Evolutionary conservation across 1,140 invertebrate genomes (phyloP).

Genomic region (Schlechtendalia chinensis): DNA sequence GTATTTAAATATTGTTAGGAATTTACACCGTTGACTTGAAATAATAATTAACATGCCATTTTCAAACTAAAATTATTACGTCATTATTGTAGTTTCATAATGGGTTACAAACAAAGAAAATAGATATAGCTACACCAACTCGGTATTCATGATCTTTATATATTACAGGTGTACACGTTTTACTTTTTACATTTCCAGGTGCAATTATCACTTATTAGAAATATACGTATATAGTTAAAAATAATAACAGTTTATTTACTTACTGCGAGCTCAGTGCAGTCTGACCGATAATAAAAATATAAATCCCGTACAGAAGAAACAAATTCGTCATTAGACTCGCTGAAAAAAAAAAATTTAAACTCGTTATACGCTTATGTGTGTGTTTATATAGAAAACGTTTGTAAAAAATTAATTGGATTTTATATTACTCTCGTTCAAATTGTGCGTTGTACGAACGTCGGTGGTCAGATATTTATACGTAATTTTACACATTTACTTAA

Average conservation of each 20-base stretch:
- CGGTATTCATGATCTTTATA: not conserved
- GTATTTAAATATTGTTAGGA: too few relatives aligned
- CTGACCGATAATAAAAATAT: constrained; percentile 10
- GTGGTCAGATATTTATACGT: too few relatives aligned
- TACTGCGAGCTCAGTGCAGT: constrained; percentile 34
- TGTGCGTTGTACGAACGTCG: too few relatives aligned
- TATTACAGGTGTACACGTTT: not conserved
- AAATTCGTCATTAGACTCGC: constrained; percentile 43
- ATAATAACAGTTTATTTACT: constrained; percentile 11
- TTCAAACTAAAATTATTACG: too few relatives aligned
- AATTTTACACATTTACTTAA: too few relatives aligned
- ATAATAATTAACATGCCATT: too few relatives aligned
- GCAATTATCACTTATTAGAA: not conserved
- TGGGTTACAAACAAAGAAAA: not conserved
- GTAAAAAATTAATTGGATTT: not conserved
- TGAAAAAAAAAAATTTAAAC: not conserved
- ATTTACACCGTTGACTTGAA: too few relatives aligned
- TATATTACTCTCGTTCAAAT: not conserved
- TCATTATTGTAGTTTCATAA: too few relatives aligned
- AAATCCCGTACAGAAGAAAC: constrained; percentile 20
- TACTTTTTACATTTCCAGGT: not conserved
- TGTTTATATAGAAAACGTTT: too few relatives aligned
- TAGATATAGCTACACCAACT: not conserved
- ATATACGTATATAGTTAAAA: not conserved
- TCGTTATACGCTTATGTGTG: not conserved